Evolutionary conservation across 1,140 invertebrate species (phyloP).

Genomic region (Leptopilina clavipes): DNA sequence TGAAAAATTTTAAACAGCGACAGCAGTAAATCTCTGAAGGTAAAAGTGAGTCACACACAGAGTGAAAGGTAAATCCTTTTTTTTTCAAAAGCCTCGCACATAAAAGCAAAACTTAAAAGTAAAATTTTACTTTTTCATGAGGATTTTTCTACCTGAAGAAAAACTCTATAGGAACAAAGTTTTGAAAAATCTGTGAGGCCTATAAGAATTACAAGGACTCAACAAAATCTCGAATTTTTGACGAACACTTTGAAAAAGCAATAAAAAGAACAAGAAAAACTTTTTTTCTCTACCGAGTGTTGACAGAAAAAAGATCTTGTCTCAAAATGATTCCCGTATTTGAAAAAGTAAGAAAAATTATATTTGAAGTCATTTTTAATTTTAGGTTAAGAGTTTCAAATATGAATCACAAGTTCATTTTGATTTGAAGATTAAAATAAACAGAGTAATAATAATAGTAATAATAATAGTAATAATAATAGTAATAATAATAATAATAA

Average conservation of each 20-base stretch:
- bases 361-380: too few relatives aligned
- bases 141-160: conserved; percentile 5
- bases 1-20: neutral
- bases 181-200: neutral
- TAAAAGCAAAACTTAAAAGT: neutral
- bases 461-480: too few relatives aligned
- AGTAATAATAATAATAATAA: too few relatives aligned
- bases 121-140: neutral
- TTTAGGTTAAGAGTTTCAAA: too few relatives aligned
- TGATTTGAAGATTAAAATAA: too few relatives aligned
- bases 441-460: too few relatives aligned
- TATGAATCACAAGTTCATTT: too few relatives aligned
- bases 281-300: neutral
- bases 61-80: conserved; percentile 2
- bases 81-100: neutral
- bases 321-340: too few relatives aligned
- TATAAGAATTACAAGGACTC: neutral
- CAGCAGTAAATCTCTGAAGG: neutral
- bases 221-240: neutral
- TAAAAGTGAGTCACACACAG: neutral
- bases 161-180: neutral
- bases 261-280: neutral
- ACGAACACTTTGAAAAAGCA: neutral
- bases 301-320: too few relatives aligned
- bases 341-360: too few relatives aligned